Evolutionary conservation across 2,797 vertebrate genomes (phyloP), one percentile per base, ranked within the genome.

Genomic region (Leptatherina wallacei): DNA sequence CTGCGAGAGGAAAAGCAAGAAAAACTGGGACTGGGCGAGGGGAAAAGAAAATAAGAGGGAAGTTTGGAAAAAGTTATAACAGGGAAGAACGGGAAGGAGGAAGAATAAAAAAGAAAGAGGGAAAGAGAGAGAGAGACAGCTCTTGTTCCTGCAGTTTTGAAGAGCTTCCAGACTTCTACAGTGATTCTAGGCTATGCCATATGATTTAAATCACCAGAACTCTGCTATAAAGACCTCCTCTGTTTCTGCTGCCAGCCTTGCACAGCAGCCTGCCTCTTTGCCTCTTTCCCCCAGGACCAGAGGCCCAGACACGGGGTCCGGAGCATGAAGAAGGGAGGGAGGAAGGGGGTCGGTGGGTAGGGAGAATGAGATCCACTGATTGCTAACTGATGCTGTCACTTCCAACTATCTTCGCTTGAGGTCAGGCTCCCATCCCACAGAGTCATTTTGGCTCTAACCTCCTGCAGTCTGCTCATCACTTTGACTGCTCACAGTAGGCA

Each of bases 181-280:
- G 92, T 93, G 93, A 94, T 94, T 94, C 94, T 92, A 94, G 93
- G 93, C 93, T 89, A 92, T 94, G 93, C 94, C 94, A 95, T 95
- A 95, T 95, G 94, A 95, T 95, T 95, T 94, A 94, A 95, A 95
- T 95, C 94, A 95, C 87, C 91, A 94, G 93, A 94, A 93, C 91
- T 92, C 89, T 87, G 93, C 91, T 94, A 95, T 94, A 95, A 95
- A 95, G 95, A 93, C 91, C 81, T 90, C 88, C 93, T 95, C 92
- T 95, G 95, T 95, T 94, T 87, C 88, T 87, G 83, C 91, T 95
- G 94, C 94, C 95, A 95, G 94, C 91, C 90, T 92, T 90, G 82
- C 90, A 93, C 90, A 93, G 91, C 93, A 89, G 92, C 90, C 90
- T 91, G 85, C 90, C 91, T 93, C 88, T 90, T 83, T 89, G 88